phyloP scores from a whole-genome alignment of 2,888 invertebrate species.

The Eretmocerus hayati region DNA sequence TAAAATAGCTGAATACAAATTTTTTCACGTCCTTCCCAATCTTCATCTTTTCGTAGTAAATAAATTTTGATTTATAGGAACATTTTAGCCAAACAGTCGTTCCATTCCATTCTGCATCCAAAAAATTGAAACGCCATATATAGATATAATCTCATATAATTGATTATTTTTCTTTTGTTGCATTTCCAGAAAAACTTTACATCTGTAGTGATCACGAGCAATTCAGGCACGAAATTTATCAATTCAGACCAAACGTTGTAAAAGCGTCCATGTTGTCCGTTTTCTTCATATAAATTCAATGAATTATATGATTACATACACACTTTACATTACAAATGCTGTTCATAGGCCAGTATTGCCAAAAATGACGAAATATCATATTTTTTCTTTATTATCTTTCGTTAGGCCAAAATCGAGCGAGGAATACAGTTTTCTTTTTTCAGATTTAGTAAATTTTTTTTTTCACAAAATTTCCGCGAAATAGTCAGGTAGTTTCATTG shows the following conservation, averaged over 20 bases:
- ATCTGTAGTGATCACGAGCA: too few relatives aligned
- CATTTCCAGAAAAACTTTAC: too few relatives aligned
- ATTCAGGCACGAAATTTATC: conserved; percentile 27
- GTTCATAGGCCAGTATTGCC: conserved; percentile 26
- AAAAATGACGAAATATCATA: conserved; percentile 22
- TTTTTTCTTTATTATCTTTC: conserved; percentile 24
- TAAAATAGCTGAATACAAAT: conserved; percentile 20
- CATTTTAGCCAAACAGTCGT: conserved; percentile 25
- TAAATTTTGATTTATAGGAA: conserved; percentile 26
- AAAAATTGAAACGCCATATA: background rate
- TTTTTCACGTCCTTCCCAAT: conserved; percentile 25
- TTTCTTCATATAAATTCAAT: conserved; percentile 9
- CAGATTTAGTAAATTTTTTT: conserved; percentile 24
- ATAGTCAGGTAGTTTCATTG: conserved; percentile 24
- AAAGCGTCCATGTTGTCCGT: conserved; percentile 17
- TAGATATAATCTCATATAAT: background rate
- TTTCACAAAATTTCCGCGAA: conserved; percentile 20
- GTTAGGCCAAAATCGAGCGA: conserved; percentile 31
- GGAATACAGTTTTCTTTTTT: conserved; percentile 22
- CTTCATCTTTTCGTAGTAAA: conserved; percentile 21
- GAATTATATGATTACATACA: conserved; percentile 5
- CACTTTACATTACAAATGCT: too few relatives aligned
- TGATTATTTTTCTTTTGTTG: too few relatives aligned
- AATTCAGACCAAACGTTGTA: conserved; percentile 29
- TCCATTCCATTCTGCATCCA: conserved; percentile 20